phyloP scores from a whole-genome alignment of 1,140 invertebrate genomes.

The Drosophila nebulosa region DNA sequence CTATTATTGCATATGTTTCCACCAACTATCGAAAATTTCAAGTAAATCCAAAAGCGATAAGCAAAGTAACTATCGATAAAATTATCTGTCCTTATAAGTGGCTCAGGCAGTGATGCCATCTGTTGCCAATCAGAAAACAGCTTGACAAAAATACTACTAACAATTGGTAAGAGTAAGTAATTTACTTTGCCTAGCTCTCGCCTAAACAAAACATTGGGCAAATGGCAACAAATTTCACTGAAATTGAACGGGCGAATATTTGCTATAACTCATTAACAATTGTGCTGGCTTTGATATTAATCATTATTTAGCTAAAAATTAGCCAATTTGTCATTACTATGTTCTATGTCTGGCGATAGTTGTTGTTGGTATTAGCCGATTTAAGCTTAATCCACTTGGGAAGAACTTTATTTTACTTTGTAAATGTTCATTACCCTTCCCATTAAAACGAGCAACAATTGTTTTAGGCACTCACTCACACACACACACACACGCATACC shows the following conservation, averaged over 20 bases:
- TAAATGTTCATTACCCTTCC: constrained; percentile 25
- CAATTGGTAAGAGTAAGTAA: neutral
- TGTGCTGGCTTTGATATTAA: neutral
- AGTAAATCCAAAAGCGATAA: neutral
- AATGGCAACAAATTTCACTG: too few relatives aligned
- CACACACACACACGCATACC: constrained; percentile 5
- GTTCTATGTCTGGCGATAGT: neutral
- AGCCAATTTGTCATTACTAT: neutral
- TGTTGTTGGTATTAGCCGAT: neutral
- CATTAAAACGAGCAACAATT: neutral
- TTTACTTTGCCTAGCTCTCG: too few relatives aligned
- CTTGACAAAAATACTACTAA: neutral
- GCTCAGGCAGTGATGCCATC: neutral
- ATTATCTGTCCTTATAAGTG: neutral
- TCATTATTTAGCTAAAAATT: neutral
- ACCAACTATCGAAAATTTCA: neutral
- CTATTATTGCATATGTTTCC: neutral
- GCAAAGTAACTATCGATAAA: neutral
- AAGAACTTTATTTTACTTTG: constrained; percentile 24
- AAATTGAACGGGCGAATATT: too few relatives aligned
- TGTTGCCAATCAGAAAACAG: neutral
- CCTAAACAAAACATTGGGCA: too few relatives aligned
- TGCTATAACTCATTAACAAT: neutral
- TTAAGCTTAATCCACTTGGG: neutral
- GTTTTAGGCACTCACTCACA: neutral